phyloP scores from a whole-genome alignment of 2,113 vertebrate species.

The Felis catus region F.catus_Fca126_mat1.0 CM031412.1:173429501-173430000 shows the following conservation, averaged over 20 bases:
- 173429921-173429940: constrained; percentile 48
- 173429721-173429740: background rate
- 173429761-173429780: background rate
- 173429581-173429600: background rate
- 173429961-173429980: constrained; percentile 62
- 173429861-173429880: background rate
- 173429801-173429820: background rate
- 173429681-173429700: background rate
- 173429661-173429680: background rate
- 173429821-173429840: background rate
- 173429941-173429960: constrained; percentile 3
- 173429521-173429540: background rate
- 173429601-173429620: background rate
- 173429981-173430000: constrained; percentile 49
- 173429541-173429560: background rate
- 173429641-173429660: background rate
- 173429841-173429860: rapidly evolving
- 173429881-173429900: constrained; percentile 39
- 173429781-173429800: rapidly evolving
- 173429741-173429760: background rate
- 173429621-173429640: background rate
- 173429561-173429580: background rate
- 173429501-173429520: too few species aligned
- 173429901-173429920: constrained; percentile 32
- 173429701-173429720: background rate